Evolutionary conservation across 2,113 vertebrate genomes (phyloP), one percentile per base, ranked within the genome.

Genomic region (Myrmecophaga tridactyla): DNA sequence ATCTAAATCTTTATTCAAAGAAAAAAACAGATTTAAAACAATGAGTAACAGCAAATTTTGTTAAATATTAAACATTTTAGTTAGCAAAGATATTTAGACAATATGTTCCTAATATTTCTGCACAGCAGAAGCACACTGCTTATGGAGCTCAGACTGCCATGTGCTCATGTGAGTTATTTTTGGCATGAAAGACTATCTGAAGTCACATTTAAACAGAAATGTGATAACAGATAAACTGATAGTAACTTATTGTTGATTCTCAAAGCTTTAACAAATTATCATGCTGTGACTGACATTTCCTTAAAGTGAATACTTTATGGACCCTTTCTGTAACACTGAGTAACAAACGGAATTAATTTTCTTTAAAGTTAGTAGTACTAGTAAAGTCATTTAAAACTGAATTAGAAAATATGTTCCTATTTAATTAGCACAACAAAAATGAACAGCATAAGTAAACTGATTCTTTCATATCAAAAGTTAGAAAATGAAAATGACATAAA

Each of bases 1-100:
- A 98, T 98, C 88, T 80, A 98, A 98, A 98, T 94, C 93, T 98
- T 98, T 98, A 98, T 98, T 98, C 98, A 96, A 97, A 98, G 97
- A 97, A 98, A 98, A 98, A 98, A 96, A 96, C 73, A 84, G 76
- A 65, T 97, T 97, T 73, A 97, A 98, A 98, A 97, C 86, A 95
- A 97, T 73, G 70, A 96, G n/a, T 97, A 97, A 98, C 97, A 98
- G 96, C 84, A 98, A 94, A 97, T 96, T 88, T 93, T 75, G 96
- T 97, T 95, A 95, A 97, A 94, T 96, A 98, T 85, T 96, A 98
- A 98, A 95, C 89, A 87, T 92, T 97, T 97, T 41, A n/a, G 70
- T 98, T 98, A 97, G 96, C 97, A 98, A 98, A 98, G 94, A 31
- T 94, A 96, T 39, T 97, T 96, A 94, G 93, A 98, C 96, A 97